Evolutionary conservation across 1,140 invertebrate species (phyloP), one percentile per base, ranked within the genome.

Genomic region (Choristoneura fumiferana): DNA sequence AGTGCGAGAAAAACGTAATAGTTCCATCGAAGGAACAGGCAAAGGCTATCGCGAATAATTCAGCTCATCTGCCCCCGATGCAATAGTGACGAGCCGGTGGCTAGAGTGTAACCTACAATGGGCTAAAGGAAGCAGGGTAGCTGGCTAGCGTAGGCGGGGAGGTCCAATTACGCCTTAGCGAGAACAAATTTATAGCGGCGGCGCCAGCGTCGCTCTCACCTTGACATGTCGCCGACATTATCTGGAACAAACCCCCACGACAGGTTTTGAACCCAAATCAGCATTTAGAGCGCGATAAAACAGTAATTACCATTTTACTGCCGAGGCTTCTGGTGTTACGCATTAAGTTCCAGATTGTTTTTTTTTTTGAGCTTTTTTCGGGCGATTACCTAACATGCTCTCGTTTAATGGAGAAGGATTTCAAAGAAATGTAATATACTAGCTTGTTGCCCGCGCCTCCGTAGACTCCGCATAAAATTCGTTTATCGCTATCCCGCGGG

Each of bases 121-220:
- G 43, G n/a, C 18, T 29, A 36, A 29, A 60, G 58, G 39, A 60
- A 62, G 39, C 54, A 29, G 29, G 36, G 57, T 43, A 49, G 22
- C 43, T 22, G 49, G 52, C 33, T 8, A 18, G 68, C 68, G 78
- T 76, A 67, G 81, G 82, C 69, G 77, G 64, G 67, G 69, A 67
- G 69, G 67, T 85, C 74, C 73, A 80, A 84, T 84, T 83, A 84
- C 71, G 72, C 75, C 69, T 66, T 59, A 73, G 67, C 65, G 71
- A 65, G 71, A 76, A 84, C 73, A 70, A 85, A 86, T 84, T 86
- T 81, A 82, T 78, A 62, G 69, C 71, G 62, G 62, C 65, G 65
- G 73, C 71, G 74, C 66, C 59, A 52, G 62, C 65, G 66, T 67
- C 75, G 75, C 76, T 81, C 80, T 82, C 71, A 79, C 80, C 74